Conservation (phyloP, 2,113 vertebrate species). For the Tyto alba region DNA sequence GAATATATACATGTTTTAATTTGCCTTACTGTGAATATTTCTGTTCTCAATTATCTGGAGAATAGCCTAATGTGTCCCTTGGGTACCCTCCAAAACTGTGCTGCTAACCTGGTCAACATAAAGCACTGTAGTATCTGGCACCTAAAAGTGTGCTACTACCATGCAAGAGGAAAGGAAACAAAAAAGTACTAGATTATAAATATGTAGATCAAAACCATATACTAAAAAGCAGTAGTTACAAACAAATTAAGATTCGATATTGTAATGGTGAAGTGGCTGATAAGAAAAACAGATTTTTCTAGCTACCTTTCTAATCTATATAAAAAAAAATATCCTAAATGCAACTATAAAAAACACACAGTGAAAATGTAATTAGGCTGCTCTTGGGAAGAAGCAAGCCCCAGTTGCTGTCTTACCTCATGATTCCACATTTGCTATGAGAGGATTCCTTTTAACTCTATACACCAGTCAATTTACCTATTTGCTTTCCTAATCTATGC, state of each 20-base stretch:
- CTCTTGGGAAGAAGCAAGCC: neutral
- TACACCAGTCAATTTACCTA: neutral
- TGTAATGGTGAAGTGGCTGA: neutral
- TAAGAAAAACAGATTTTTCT: neutral
- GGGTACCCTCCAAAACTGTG: neutral
- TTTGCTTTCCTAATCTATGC: neutral
- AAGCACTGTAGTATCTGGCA: neutral
- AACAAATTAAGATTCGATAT: neutral
- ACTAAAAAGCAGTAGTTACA: neutral
- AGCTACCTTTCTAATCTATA: neutral
- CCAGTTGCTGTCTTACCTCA: neutral
- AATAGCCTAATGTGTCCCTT: neutral
- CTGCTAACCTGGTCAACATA: neutral
- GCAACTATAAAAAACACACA: neutral
- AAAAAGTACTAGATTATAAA: neutral
- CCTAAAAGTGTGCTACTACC: neutral
- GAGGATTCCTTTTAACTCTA: neutral
- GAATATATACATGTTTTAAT: neutral
- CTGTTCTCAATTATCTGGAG: neutral
- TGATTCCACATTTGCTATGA: neutral
- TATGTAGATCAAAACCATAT: neutral
- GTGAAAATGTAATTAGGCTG: neutral
- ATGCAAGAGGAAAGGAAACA: neutral
- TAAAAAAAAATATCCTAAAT: neutral
- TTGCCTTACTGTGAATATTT: neutral